Percentiles rank a stretch among this genome's conserved stretches.
These are phyloP conservation scores for Anolis sagrei DNA, from an alignment of 2,113 vertebrate species.

Conservation along the genomic window DNA sequence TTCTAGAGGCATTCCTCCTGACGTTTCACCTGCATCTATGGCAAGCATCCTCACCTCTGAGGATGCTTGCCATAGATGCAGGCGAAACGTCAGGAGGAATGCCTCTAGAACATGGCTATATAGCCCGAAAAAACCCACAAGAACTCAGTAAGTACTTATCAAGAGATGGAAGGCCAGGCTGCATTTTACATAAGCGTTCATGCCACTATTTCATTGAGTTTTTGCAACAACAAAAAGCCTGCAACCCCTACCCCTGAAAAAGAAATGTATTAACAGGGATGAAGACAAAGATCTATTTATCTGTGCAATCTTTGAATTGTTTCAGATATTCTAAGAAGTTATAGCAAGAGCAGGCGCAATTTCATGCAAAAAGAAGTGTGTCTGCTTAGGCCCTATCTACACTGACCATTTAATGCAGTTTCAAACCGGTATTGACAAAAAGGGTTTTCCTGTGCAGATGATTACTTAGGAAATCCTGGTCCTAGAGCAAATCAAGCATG, in stretches of 20 bases:
- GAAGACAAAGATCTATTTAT: conserved; percentile 16
- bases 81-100: no score
- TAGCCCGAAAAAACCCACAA: no score
- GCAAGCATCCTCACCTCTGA: no score
- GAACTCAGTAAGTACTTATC: conserved; percentile 56
- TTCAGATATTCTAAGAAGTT: conserved; percentile 66
- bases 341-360: conserved; percentile 54
- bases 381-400: not conserved
- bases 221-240: conserved; percentile 39
- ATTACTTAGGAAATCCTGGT: no score
- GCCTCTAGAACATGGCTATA: no score
- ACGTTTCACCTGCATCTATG: no score
- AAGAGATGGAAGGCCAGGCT: conserved; percentile 48
- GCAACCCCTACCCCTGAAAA: conserved; percentile 26
- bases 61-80: no score
- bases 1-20: no score
- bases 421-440: no score
- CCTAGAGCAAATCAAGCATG: no score
- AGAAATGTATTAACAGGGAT: not conserved
- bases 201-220: conserved; percentile 58
- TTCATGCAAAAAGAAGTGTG: conserved; percentile 21
- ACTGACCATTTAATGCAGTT: no score
- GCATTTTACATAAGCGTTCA: conserved; percentile 55
- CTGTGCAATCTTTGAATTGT: conserved; percentile 36
- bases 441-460: no score